Conservation (phyloP, 2,797 vertebrate species). For the Limnodromus scolopaceus region DNA sequence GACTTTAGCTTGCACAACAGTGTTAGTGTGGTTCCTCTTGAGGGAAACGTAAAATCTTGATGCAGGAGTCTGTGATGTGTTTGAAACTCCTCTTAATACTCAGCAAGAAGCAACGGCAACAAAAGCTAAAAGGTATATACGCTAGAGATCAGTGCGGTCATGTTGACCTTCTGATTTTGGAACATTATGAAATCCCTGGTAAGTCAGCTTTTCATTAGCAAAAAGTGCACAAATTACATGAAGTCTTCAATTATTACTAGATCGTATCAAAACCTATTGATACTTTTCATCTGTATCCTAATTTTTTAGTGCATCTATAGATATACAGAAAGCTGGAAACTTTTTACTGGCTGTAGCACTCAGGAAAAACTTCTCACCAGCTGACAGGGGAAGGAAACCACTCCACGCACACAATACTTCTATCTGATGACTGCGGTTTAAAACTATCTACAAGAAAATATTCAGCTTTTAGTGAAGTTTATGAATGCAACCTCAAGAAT, state of each 20-base stretch:
- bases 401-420: background rate
- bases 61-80: background rate
- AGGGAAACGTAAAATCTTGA: background rate
- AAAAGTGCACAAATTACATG: background rate
- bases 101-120: background rate
- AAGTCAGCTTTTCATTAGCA: background rate
- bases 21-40: background rate
- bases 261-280: background rate
- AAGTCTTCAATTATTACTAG: background rate
- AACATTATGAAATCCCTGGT: background rate
- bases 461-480: background rate
- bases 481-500: background rate
- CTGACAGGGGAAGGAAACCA: background rate
- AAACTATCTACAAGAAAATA: background rate
- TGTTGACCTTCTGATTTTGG: background rate
- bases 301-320: no score
- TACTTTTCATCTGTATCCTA: background rate
- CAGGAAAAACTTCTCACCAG: background rate
- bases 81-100: background rate
- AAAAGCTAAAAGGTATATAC: background rate
- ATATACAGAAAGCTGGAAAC: background rate
- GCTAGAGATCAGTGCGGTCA: background rate
- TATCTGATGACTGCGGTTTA: background rate
- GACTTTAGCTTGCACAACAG: background rate
- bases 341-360: background rate